A percentile compares a stretch with the other conserved stretches of the same genome.
phyloP scores from a whole-genome alignment of 2,113 vertebrate species.

The Macaca nemestrina region DNA sequence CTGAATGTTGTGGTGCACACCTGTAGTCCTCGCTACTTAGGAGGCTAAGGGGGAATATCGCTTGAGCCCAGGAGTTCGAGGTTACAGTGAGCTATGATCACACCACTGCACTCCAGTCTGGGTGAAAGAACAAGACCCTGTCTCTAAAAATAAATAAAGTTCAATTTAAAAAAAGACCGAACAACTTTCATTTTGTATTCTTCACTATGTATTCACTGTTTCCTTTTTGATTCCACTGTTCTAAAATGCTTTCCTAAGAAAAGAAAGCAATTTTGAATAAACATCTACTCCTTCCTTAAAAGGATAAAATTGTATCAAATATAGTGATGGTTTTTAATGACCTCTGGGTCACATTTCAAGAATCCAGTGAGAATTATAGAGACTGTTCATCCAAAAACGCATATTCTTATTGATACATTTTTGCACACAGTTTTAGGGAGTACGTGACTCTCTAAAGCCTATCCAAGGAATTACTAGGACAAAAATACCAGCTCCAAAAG shows the following conservation, averaged over 20 bases:
- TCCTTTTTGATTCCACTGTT: not conserved
- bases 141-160: not conserved
- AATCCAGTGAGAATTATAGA: not conserved
- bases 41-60: not conserved
- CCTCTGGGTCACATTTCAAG: not conserved
- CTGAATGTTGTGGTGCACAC: not conserved
- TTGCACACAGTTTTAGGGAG: not conserved
- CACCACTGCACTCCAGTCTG: not conserved
- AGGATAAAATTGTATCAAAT: not conserved
- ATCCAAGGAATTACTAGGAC: not conserved
- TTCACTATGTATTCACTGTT: not conserved
- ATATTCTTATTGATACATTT: not conserved
- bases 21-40: not conserved
- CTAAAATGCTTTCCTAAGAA: not conserved
- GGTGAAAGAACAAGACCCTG: not conserved
- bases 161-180: not conserved
- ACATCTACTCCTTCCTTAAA: not conserved
- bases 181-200: not conserved
- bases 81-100: not conserved
- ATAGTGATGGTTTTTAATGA: not conserved
- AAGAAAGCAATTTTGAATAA: not conserved
- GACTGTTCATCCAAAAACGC: not conserved
- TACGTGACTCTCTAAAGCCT: not conserved
- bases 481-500: not conserved
- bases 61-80: not conserved